phyloP scores from a whole-genome alignment of 2,113 vertebrate genomes.

The Cariama cristata region DNA sequence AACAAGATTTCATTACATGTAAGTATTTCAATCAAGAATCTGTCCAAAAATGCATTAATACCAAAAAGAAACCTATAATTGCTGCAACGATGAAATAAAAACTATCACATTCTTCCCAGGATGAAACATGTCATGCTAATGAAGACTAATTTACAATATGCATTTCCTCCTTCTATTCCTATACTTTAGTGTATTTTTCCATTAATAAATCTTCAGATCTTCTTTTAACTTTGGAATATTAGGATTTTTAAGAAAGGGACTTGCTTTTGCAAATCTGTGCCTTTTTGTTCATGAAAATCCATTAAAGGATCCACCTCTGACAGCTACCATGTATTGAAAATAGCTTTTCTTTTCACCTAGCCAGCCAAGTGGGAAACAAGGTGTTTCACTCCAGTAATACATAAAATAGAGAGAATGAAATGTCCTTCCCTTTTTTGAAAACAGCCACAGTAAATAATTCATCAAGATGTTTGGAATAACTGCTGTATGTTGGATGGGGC shows the following conservation, averaged over 20 bases:
- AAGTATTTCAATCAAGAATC: not conserved
- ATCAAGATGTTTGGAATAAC: not conserved
- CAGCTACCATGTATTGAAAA: not conserved
- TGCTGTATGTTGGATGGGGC: not conserved
- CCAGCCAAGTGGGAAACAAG: not conserved
- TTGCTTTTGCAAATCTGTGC: not conserved
- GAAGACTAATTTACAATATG: not conserved
- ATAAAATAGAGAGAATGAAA: not conserved
- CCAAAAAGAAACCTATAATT: not conserved
- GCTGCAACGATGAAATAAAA: not conserved
- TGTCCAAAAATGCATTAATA: not conserved
- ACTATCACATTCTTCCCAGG: not conserved
- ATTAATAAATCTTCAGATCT: not conserved
- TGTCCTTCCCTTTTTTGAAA: not conserved
- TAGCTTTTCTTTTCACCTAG: not conserved
- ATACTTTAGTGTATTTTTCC: constrained; percentile 18
- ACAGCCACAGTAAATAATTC: not conserved
- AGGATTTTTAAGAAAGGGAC: not conserved
- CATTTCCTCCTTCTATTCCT: constrained; percentile 40
- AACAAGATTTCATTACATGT: not conserved
- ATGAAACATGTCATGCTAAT: not conserved
- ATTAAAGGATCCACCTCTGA: not conserved
- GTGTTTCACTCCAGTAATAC: not conserved
- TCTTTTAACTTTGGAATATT: not conserved
- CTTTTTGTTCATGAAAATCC: not conserved